Evolutionary conservation across 2,888 invertebrate species (phyloP), one percentile per base, ranked within the genome.

Genomic region (Apamea crenata): DNA sequence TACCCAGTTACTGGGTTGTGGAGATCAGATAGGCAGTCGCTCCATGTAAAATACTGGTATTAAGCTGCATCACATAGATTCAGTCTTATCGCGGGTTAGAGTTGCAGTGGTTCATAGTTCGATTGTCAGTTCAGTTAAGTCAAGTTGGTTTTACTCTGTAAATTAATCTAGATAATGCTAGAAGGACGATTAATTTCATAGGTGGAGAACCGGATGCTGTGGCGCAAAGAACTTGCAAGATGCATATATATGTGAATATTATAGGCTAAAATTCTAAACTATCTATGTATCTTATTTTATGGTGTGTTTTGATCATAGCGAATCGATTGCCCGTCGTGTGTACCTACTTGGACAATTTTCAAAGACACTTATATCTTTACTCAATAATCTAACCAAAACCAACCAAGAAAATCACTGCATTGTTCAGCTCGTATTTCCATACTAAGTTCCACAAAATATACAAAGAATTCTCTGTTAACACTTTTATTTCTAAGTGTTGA

Each of bases 401-500:
- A 63, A 61, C 7, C 4, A 18, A 68, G 16, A 72, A 71, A 75
- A 44, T 59, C 53, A 53, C 18, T 50, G n/a, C 40, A 72, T 72
- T 25, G 16, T 63, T 53, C 32, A 65, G 6, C 36, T 75, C 44
- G 56, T 71, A 86, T 85, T 85, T 68, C 68, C 74, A 79, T 88
- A 74, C 67, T 76, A 74, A 47, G 36, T 74, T 59, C 44, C 59
- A 61, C 67, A 77, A 83, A 88, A 90, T 90, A 90, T 90, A 92
- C 80, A 85, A 87, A 90, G 82, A 90, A 84, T 86, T 90, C 88
- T 89, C 90, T 86, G 90, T 92, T 91, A 92, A 90, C 91, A 91
- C 90, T 91, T 92, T 93, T 91, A 92, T 93, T 92, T 89, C 90
- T 92, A 91, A 92, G 92, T 94, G 94, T 93, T 94, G 93, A 95